Base-by-base conservation (phyloP, 2,888 invertebrate species). In the Plagiodera versicolora region DNA sequence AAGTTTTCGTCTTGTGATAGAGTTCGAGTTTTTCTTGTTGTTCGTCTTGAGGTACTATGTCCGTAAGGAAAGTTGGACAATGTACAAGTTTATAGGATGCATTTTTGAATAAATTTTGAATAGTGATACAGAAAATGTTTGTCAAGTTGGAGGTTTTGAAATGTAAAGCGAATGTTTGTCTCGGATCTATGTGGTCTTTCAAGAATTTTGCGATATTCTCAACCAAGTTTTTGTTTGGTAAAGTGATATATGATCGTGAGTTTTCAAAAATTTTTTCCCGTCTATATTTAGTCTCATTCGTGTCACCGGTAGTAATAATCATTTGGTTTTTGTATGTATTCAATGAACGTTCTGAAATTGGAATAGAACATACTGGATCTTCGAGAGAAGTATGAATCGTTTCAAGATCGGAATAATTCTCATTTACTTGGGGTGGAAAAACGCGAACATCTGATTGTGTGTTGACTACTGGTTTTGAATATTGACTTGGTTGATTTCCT, bases 1-100 rank as follows among this genome's bases (percentile, higher is more conserved):
- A 44, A 5, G 58, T 65, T 30, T 70, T 67, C 20, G 18, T 46
- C 14, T 10, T n/a, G 32, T 51, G 51, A 24, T 51, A 54, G 6
- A 44, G 14, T 54, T 54, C 35, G n/a, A 54, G 24, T 44, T 54
- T 54, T 54, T 54, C 54, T 30, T 55, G 19, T 24, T 55, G 55
- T 5, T 55, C 45, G 10, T 24, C 28, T 16, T n/a, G 14, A 4
- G 55, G 24, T 39, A 24, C 44, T 14, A 53, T 17, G 14, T 44
- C 39, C 10, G 30, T 35, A 2, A 30, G 24, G 32, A 56, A 49
- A 20, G 20, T 49, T 10, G 49, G 28, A 8, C 49, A 49, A 8
- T 49, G 18, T n/a, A 49, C 17, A 28, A 49, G 9, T 20, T 18
- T 49, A 18, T 19, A 49, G 6, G 28, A 35, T 24, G 51, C 8